A percentile compares a stretch with the other conserved stretches of the same genome.
phyloP scores from a whole-genome alignment of 2,797 vertebrate species.

The Spinibarbus caldwelli region DNA sequence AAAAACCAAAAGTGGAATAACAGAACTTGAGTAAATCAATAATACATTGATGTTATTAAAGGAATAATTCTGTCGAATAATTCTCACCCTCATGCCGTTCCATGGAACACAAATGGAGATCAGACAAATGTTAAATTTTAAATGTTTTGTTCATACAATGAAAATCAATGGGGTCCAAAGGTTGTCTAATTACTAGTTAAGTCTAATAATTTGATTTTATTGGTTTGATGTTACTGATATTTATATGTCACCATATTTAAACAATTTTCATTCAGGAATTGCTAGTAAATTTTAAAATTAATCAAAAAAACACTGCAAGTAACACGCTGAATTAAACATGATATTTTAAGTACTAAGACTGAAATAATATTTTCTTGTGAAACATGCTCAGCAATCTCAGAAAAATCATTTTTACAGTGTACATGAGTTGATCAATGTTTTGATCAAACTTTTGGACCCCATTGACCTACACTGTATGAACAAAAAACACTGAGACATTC shows the following conservation, averaged over 20 bases:
- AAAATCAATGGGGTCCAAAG: background rate
- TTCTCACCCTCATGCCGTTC: background rate
- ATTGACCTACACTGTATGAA: background rate
- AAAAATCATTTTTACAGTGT: background rate
- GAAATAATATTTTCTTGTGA: background rate
- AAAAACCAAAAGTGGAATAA: background rate
- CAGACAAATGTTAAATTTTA: background rate
- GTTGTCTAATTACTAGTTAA: background rate
- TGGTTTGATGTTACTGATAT: background rate
- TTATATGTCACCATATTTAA: background rate
- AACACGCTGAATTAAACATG: background rate
- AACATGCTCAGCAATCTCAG: background rate
- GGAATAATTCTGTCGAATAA: background rate
- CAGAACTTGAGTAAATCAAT: background rate
- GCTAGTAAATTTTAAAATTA: background rate
- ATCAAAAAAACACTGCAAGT: background rate
- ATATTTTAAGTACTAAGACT: background rate
- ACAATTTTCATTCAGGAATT: background rate
- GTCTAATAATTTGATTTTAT: background rate
- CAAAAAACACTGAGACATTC: background rate
- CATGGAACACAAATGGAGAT: background rate
- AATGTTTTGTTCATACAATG: background rate
- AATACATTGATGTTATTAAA: background rate
- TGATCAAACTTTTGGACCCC: background rate
- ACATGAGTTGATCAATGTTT: background rate